These are phyloP conservation scores for Meloidogyne hapla DNA, from an alignment of 1,140 invertebrate species.

Conservation along the genomic window DNA sequence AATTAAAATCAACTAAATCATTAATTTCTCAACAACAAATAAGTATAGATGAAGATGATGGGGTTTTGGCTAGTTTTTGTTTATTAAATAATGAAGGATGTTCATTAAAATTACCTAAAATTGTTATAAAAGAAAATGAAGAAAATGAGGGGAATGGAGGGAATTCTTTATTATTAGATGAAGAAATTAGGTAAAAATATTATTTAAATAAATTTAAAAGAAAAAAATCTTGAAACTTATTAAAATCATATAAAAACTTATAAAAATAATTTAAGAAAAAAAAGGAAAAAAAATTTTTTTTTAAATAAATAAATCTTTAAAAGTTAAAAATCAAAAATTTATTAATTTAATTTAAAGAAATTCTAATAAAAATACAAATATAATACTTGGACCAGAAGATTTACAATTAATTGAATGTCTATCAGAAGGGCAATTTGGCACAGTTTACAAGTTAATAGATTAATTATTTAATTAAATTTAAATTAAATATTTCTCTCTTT, in stretches of 20 bases:
- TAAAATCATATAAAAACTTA: no score
- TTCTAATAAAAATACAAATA: neutral
- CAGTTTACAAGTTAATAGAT: constrained; percentile 55
- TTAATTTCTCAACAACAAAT: constrained; percentile 20
- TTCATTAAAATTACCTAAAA: neutral
- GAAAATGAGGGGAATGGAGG: neutral
- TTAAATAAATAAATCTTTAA: no score
- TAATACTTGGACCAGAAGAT: constrained; percentile 48
- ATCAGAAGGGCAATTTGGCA: constrained; percentile 64
- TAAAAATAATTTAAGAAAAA: neutral
- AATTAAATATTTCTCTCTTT: neutral
- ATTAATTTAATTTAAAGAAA: neutral
- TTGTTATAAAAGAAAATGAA: neutral
- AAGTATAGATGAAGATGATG: constrained; percentile 2
- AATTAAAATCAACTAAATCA: neutral
- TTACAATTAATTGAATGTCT: constrained; percentile 58
- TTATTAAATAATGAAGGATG: neutral
- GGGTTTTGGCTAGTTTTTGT: neutral
- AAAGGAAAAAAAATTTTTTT: no score
- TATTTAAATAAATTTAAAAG: no score
- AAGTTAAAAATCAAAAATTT: no score
- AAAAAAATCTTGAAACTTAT: no score
- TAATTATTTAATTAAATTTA: neutral
- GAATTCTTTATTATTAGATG: no score
- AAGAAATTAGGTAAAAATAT: neutral